These are phyloP conservation scores for Nemotelus nigrinus DNA, from an alignment of 2,888 invertebrate genomes.

Conservation along the genomic window DNA sequence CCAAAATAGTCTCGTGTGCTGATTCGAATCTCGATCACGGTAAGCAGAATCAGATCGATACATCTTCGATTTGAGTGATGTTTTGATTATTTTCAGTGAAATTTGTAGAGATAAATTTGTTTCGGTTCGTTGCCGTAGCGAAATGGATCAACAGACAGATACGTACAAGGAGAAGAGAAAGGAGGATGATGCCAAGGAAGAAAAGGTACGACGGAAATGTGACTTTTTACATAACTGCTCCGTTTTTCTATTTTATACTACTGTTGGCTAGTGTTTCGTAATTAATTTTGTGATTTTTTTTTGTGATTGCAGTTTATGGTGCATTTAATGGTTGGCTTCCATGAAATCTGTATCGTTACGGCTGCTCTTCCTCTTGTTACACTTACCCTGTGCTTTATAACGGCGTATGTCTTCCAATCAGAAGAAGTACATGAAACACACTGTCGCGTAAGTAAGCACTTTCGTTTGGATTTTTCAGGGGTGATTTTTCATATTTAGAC, in stretches of 20 bases:
- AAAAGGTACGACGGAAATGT: slow-evolving; percentile 9
- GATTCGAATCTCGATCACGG: neutral
- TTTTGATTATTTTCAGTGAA: neutral
- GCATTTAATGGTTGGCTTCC: slow-evolving; percentile 79
- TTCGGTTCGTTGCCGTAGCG: neutral
- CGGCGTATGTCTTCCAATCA: slow-evolving; percentile 89
- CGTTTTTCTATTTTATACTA: neutral
- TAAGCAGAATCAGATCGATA: neutral
- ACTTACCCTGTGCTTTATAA: slow-evolving; percentile 86
- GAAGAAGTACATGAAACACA: slow-evolving; percentile 96
- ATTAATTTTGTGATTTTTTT: slow-evolving; percentile 20
- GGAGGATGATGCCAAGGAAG: slow-evolving; percentile 12
- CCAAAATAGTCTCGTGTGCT: too few relatives aligned
- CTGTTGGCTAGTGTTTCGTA: neutral
- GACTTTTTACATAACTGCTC: slow-evolving; percentile 22
- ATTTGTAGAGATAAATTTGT: neutral
- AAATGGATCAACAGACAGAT: slow-evolving; percentile 40
- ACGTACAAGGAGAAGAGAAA: slow-evolving; percentile 32
- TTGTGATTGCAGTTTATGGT: slow-evolving; percentile 67
- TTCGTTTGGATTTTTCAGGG: too few relatives aligned
- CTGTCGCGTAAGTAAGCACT: slow-evolving; percentile 77
- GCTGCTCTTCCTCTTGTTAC: slow-evolving; percentile 87
- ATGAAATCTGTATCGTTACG: slow-evolving; percentile 82
- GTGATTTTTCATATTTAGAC: too few relatives aligned
- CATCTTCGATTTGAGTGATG: too few relatives aligned